Conservation (phyloP, 2,113 vertebrate species). For the Barnardius zonarius region DNA sequence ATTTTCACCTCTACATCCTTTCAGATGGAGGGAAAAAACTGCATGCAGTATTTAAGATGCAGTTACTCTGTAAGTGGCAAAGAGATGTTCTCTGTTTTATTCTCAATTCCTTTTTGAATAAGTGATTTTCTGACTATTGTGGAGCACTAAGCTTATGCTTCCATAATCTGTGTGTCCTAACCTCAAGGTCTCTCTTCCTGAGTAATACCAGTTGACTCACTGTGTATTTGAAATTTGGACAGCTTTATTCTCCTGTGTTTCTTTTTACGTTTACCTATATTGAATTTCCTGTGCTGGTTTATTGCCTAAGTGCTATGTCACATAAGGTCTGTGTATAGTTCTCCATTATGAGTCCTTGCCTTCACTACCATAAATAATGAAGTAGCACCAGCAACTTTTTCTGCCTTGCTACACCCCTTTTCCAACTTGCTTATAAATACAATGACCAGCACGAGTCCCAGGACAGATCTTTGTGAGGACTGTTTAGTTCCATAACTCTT, state of each 20-base stretch:
- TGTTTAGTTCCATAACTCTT: background rate
- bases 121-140: background rate
- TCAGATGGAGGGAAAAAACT: background rate
- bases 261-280: background rate
- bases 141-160: background rate
- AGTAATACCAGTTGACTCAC: background rate
- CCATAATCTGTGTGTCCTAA: background rate
- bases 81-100: background rate
- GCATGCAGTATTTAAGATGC: background rate
- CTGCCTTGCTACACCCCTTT: background rate
- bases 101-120: background rate
- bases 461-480: background rate
- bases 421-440: background rate
- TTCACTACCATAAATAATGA: background rate
- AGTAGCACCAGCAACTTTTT: background rate
- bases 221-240: background rate
- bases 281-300: slow-evolving; percentile 1
- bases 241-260: background rate
- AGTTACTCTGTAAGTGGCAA: background rate
- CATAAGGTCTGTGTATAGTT: background rate
- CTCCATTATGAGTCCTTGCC: background rate
- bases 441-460: rapidly evolving
- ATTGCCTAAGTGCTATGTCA: background rate
- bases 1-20: background rate
- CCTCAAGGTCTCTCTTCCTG: background rate